Evolutionary conservation across 2,888 invertebrate genomes (phyloP), one percentile per base, ranked within the genome.

Genomic region (Leptodirus hochenwartii): DNA sequence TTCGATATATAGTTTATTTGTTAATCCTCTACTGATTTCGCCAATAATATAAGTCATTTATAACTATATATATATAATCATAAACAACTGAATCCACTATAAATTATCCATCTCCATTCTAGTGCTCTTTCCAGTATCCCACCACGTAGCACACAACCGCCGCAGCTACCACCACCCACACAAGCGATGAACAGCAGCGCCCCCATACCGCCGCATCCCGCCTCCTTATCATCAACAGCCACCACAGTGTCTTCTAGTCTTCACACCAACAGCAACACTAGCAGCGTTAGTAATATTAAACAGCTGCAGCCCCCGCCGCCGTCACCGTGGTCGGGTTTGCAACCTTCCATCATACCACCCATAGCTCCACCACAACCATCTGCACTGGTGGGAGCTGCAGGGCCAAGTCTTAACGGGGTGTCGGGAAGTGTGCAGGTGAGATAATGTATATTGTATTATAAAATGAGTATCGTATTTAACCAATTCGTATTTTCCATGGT

Each of bases 231-330:
- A 27, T 16, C 52, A 46, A 58, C 56, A 48, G 58, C 62, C 48
- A 62, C 54, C 44, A 47, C 53, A 41, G 56, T 56, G 48, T 56
- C 64, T 61, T 64, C 65, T 65, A 65, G 64, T 65, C 66, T 64
- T 27, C 33, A 31, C 35, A 31, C 31, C n/a, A 17, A 37, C 35
- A 28, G 31, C 35, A 20, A 35, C 35, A 35, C 37, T 41, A 28
- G 57, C 59, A 36, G 59, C 35, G 27, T 33, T 34, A 50, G 61
- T 29, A n/a, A n/a, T n/a, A n/a, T n/a, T n/a, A n/a, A n/a, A 15
- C 53, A 58, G 31, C 46, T 56, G 16, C 63, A 60, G 45, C 54
- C 64, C 8, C 46, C 64, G 29, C 62, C 65, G 34, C 62, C 65
- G 22, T 60, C 39, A 45, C 47, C 48, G 25, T 48, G 50, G 30